phyloP scores from a whole-genome alignment of 2,113 vertebrate species.

The Martes martes region DNA sequence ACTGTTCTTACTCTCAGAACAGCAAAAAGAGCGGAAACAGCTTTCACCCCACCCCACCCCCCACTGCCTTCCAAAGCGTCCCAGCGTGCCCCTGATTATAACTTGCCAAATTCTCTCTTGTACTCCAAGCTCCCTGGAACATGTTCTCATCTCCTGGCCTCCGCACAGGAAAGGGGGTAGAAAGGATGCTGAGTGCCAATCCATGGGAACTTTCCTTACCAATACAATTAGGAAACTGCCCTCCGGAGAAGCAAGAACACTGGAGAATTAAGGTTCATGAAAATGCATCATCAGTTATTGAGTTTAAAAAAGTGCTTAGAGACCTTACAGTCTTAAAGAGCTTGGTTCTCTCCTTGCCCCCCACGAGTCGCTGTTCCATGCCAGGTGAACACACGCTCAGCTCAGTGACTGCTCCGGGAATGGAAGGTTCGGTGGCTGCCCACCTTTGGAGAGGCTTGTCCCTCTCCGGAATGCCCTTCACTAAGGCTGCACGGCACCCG shows the following conservation, averaged over 20 bases:
- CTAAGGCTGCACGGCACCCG: neutral
- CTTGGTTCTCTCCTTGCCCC: neutral
- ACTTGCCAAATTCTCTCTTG: neutral
- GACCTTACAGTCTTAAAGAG: neutral
- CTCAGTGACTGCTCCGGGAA: neutral
- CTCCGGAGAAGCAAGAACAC: neutral
- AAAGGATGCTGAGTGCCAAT: neutral
- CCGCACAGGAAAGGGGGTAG: neutral
- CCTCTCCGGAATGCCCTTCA: neutral
- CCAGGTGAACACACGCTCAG: neutral
- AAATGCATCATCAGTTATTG: neutral
- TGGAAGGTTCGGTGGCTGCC: fast-evolving
- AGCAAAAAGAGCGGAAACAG: neutral
- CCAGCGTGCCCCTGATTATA: neutral
- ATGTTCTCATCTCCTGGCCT: neutral
- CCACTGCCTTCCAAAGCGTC: neutral
- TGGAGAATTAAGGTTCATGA: neutral
- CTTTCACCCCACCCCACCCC: neutral
- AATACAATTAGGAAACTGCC: neutral
- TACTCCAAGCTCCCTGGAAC: neutral
- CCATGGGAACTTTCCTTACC: neutral
- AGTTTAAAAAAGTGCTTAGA: neutral
- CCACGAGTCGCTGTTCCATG: fast-evolving
- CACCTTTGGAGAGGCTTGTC: neutral
- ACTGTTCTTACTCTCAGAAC: neutral